Percentiles rank a stretch among this genome's conserved stretches.
These are phyloP conservation scores for Misgurnus mizolepis DNA, from an alignment of 2,113 vertebrate genomes.

Conservation along the genomic window DNA sequence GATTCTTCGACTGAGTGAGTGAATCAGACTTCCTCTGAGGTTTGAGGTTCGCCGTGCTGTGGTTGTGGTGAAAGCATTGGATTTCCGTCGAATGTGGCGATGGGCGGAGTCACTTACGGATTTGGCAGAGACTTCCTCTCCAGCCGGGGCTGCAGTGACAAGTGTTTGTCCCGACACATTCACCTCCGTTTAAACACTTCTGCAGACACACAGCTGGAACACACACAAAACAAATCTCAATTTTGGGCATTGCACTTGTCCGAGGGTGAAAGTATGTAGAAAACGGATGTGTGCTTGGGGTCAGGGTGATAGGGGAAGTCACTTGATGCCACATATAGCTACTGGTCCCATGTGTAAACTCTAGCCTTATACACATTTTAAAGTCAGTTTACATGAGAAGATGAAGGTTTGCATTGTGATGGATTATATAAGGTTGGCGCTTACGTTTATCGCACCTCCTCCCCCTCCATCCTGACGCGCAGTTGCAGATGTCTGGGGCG, in stretches of 20 bases:
- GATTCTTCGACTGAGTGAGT: background rate
- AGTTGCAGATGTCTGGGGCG: slow-evolving; percentile 76
- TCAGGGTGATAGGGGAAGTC: too few species aligned
- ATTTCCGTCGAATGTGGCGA: background rate
- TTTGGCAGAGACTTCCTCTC: slow-evolving; percentile 75
- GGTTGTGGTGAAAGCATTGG: background rate
- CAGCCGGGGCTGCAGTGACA: slow-evolving; percentile 68
- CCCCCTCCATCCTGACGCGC: slow-evolving; percentile 74
- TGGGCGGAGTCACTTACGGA: slow-evolving; percentile 69
- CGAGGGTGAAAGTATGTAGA: too few species aligned
- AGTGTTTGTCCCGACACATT: slow-evolving; percentile 71
- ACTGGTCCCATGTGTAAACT: background rate
- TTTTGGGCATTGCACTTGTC: too few species aligned
- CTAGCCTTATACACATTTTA: background rate
- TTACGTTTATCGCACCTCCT: slow-evolving; percentile 73
- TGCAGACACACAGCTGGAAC: slow-evolving; percentile 75
- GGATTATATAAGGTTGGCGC: slow-evolving; percentile 34
- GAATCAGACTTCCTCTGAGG: background rate
- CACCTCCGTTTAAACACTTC: slow-evolving; percentile 71
- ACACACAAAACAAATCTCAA: background rate
- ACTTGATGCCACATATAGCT: background rate
- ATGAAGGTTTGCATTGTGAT: background rate
- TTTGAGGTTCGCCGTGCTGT: background rate
- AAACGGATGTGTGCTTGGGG: too few species aligned
- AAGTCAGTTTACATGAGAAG: too few species aligned